phyloP scores from a whole-genome alignment of 2,113 vertebrate species.

The Bufo bufo region DNA sequence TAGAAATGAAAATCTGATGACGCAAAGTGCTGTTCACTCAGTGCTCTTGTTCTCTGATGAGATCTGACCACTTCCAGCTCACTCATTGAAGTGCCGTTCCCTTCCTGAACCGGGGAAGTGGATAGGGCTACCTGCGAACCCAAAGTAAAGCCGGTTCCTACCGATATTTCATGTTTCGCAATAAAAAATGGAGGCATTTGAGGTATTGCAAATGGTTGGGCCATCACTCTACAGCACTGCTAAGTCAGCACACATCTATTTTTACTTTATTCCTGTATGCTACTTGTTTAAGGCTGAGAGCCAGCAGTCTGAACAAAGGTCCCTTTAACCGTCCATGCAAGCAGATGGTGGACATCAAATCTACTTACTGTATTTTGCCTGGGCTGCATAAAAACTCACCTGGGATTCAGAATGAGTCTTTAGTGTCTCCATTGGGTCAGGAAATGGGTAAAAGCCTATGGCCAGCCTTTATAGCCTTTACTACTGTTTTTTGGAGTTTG shows the following conservation, averaged over 20 bases:
- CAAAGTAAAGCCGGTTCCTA: not conserved
- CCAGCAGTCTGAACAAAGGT: not conserved
- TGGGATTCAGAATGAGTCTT: not conserved
- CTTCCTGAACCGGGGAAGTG: not conserved
- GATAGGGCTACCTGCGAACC: not conserved
- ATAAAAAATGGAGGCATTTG: not conserved
- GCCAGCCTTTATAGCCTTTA: not conserved
- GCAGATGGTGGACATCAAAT: slow-evolving; percentile 18
- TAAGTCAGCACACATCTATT: no score
- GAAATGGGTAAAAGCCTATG: not conserved
- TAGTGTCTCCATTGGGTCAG: not conserved
- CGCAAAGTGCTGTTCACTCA: not conserved
- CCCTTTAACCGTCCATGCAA: not conserved
- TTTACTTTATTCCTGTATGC: no score
- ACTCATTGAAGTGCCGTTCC: not conserved
- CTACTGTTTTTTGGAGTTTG: no score
- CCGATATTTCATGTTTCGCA: not conserved
- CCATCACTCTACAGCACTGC: no score
- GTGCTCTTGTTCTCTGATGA: not conserved
- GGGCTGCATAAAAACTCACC: not conserved
- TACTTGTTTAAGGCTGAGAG: not conserved
- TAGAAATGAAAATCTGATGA: slow-evolving; percentile 8
- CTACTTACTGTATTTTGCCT: not conserved
- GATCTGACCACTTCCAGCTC: not conserved
- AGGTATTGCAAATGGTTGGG: not conserved